These are phyloP conservation scores for Meles meles DNA, from an alignment of 2,113 vertebrate genomes.

Conservation along the genomic window DNA sequence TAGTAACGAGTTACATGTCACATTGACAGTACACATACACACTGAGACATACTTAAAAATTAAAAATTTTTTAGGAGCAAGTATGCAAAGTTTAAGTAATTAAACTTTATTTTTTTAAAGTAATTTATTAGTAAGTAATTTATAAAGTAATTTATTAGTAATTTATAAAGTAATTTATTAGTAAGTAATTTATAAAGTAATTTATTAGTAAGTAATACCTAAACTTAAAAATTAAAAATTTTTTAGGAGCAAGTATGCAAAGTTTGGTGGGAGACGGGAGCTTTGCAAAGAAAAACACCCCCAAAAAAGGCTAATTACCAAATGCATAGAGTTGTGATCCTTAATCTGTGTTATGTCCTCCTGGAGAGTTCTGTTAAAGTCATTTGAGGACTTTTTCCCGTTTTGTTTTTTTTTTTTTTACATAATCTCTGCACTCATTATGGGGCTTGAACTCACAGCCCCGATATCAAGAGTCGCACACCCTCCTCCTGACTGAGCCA, in stretches of 20 bases:
- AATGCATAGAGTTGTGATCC: not conserved
- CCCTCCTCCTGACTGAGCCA: not conserved
- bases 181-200: too few relatives aligned
- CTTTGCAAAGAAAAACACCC: not conserved
- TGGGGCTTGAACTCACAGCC: not conserved
- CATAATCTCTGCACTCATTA: not conserved
- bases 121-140: too few relatives aligned
- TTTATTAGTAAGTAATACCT: too few relatives aligned
- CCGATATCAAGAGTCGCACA: not conserved
- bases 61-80: not conserved
- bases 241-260: not conserved
- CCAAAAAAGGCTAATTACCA: not conserved
- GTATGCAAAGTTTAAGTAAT: not conserved
- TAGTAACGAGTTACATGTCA: slow-evolving; percentile 80
- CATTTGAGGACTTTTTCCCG: not conserved
- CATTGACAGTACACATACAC: slow-evolving; percentile 74
- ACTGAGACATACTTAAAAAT: slow-evolving; percentile 58
- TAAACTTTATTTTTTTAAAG: too few relatives aligned
- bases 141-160: too few relatives aligned
- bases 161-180: too few relatives aligned
- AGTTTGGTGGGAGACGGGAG: not conserved
- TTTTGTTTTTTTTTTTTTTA: not conserved
- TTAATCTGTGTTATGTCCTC: not conserved
- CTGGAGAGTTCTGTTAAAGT: not conserved
- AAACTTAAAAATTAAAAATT: slow-evolving; percentile 53